Conservation (phyloP, 2,797 vertebrate genomes). For the Steatocranus sp. region DNA sequence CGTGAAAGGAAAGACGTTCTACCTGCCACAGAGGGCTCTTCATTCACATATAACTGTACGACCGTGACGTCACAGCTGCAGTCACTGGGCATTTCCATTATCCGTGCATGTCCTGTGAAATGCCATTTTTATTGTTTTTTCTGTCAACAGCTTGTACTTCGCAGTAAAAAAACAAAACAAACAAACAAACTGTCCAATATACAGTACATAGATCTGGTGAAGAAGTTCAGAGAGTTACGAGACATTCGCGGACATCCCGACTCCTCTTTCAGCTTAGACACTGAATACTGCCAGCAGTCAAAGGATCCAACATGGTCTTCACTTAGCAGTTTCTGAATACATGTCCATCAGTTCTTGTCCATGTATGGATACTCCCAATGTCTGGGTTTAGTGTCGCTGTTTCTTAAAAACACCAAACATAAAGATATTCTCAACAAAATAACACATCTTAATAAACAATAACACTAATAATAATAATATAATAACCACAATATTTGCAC, state of each 20-base stretch:
- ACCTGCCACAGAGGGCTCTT: conserved; percentile 14
- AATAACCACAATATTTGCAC: conserved; percentile 81
- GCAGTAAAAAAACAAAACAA: not conserved
- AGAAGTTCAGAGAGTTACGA: conserved; percentile 24
- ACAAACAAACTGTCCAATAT: not conserved
- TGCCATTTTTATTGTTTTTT: not conserved
- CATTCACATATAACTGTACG: not conserved
- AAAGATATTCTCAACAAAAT: conserved; percentile 70
- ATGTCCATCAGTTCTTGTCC: conserved; percentile 28
- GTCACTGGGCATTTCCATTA: conserved; percentile 36
- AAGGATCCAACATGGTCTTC: conserved; percentile 42
- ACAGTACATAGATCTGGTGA: conserved; percentile 37
- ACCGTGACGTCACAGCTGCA: conserved; percentile 21
- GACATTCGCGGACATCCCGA: conserved; percentile 6
- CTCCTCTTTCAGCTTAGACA: conserved; percentile 43
- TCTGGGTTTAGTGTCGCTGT: conserved; percentile 48
- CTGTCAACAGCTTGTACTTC: conserved; percentile 1
- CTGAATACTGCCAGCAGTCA: conserved; percentile 67
- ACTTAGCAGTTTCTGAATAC: conserved; percentile 7
- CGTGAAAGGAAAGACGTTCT: not conserved
- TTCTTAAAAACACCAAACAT: conserved; percentile 71
- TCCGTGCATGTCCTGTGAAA: conserved; percentile 39
- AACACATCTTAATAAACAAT: conserved; percentile 74
- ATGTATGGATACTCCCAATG: conserved; percentile 35
- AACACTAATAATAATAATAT: conserved; percentile 75